These are phyloP conservation scores for Auanema freiburgensis DNA, from an alignment of 2,888 invertebrate genomes.

Conservation along the genomic window DNA sequence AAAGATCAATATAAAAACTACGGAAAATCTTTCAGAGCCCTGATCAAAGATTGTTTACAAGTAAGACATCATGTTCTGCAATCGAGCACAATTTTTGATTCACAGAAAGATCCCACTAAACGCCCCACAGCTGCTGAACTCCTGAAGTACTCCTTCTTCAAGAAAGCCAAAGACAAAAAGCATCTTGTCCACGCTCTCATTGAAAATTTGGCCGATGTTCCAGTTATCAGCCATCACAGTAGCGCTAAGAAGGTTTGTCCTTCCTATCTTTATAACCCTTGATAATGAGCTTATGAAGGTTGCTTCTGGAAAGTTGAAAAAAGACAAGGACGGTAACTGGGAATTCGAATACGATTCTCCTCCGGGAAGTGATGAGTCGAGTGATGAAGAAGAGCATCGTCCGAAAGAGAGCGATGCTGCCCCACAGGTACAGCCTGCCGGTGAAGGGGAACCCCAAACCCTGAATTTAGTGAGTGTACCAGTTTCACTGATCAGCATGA, in stretches of 20 bases:
- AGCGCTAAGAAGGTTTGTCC: conserved; percentile 34
- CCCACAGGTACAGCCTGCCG: neutral
- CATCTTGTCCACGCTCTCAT: conserved; percentile 62
- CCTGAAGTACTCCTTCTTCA: conserved; percentile 94
- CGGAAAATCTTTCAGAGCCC: conserved; percentile 93
- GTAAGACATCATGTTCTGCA: conserved; percentile 68
- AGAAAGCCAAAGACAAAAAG: conserved; percentile 76
- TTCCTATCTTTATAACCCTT: too few species aligned
- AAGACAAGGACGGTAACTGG: conserved; percentile 63
- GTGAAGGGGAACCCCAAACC: conserved; percentile 18
- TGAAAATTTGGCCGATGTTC: conserved; percentile 60
- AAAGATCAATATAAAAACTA: conserved; percentile 89
- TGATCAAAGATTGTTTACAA: conserved; percentile 93
- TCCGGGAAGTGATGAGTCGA: conserved; percentile 29
- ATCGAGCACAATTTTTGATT: conserved; percentile 6
- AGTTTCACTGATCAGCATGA: neutral
- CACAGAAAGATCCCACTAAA: conserved; percentile 62
- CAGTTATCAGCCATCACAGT: conserved; percentile 38
- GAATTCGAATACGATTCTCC: conserved; percentile 62
- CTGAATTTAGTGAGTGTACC: conserved; percentile 36
- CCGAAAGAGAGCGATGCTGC: conserved; percentile 2
- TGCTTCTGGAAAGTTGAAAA: conserved; percentile 59
- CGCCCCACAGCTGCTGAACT: conserved; percentile 90
- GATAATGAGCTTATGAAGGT: conserved; percentile 29
- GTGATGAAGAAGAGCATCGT: conserved; percentile 23